Base-by-base conservation (phyloP, 2,113 vertebrate genomes). In the Varanus komodoensis region DNA sequence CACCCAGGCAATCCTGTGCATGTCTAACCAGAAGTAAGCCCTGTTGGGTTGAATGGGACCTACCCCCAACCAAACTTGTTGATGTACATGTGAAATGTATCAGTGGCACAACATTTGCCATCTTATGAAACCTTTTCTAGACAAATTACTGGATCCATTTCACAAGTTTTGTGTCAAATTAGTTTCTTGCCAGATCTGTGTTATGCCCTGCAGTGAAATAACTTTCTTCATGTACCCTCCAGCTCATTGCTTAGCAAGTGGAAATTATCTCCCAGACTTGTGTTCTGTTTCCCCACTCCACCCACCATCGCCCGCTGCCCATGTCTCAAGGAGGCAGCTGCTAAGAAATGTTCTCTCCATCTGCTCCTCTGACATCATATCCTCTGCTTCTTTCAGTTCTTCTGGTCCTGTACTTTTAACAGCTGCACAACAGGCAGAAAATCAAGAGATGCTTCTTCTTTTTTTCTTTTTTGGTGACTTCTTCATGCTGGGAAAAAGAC, bases 271-370 rank as follows among this genome's bases (percentile, higher is more conserved):
- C 67, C 8, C 2, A 29, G 82, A 8, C 52, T 48, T 38, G 25
- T 52, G 19, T 32, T 25, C 15, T 75, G 68, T 88, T 84, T 14
- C 78, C 15, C 6, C 38, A 44, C 38, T 44, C 38, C 38, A 44
- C 38, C 54, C 32, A 17, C 6, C 2, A 9, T 32, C 1, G 32
- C 11, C 57, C 38, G 23, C 38, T 5, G 19, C 32, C 1, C 50
- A 69, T 17, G 38, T 81, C 73, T 89, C 90, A 92, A 87, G 14
- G 29, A 85, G 90, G 88, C 9, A 5, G 68, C 86, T 90, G 17
- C 57, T 86, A 61, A 3, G 86, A 84, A 79, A 78, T n/a, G 11
- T 79, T 88, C 61, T 88, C 11, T 27, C 77, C 87, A 25, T 50
- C 93, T 38, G 9, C 19, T 91, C 90, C 71, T 87, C 5, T 23